Base-by-base conservation (phyloP, 2,113 vertebrate species). In the Pelusios castaneus region DNA sequence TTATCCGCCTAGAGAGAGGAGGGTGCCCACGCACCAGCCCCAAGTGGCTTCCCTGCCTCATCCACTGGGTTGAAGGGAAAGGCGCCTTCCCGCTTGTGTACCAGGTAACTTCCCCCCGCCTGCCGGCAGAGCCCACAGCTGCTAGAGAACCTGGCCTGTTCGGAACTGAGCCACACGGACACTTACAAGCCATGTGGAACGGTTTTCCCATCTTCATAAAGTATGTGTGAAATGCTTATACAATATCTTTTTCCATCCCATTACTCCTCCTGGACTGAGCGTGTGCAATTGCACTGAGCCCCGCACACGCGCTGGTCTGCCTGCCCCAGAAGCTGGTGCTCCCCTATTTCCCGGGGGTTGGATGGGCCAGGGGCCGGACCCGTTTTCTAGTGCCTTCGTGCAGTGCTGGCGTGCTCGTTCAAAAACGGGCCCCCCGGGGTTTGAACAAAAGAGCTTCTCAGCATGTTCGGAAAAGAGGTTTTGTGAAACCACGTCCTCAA, bases 21-120 rank as follows among this genome's bases (percentile, higher is more conserved):
- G 70, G 8, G 70, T 38, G 21, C 5, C 5, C 76, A 34, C 56
- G 16, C 41, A 4, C 25, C 41, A 12, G 7, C 43, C 47, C 83
- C 9, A n/a, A 77, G 24, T 77, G 41, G 31, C 31, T 63, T n/a
- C 60, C 31, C 34, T n/a, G 34, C 34, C 34, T 67, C 16, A 34
- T n/a, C 34, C 34, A 19, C 17, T 67, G 34, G 31, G 31, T 63
- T 63, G 34, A 63, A 63, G 63, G 63, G n/a, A 38, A 38, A 38
- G n/a, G 34, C 12, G 34, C 45, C 22, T 80, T 41, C 6, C 67
- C 0, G 0, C 3, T 1, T 2, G 8, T 24, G 16, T 27, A n/a
- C 79, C 51, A n/a, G 22, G 22, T 9, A 7, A 22, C n/a, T 10
- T 52, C 25, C 27, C 22, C 51, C 52, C 52, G 10, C n/a, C 51